Base-by-base conservation (phyloP, 2,888 invertebrate genomes). In the Drosophila nigricruria region DNA sequence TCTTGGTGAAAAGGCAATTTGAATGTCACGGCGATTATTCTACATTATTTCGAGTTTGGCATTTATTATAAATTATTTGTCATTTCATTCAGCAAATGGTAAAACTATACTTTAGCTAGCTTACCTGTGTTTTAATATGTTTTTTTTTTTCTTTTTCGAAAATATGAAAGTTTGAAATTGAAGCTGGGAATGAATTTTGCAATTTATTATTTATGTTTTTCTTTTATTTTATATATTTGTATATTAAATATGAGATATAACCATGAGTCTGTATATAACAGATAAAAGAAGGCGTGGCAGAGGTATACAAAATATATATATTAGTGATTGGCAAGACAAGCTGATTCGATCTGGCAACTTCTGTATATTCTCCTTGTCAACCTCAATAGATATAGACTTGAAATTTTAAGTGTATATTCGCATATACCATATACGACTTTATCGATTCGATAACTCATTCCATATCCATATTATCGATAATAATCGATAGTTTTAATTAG, bases 1-100 rank as follows among this genome's bases (percentile, higher is more conserved):
- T 57, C 49, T 57, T 68, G 54, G 59, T 40, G 65, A 52, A 52
- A 36, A 50, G 40, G 30, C 63, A 56, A 63, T 59, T 30, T 50
- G 40, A 56, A 56, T 63, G 43, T 45, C 64, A 59, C 38, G 58
- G 72, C 54, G 50, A 70, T 70, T 62, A 49, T 42, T 16, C 10
- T 14, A 47, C 18, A 58, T 47, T 16, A 42, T 32, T 53, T 53
- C 20, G 25, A 25, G 12, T 38, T 53, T 25, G 36, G 12, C 25
- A 36, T 38, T 53, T 38, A 25, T 34, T 38, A 25, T 10, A 16
- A 36, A 34, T 32, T 49, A 49, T 49, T 49, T 49, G 49, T 49
- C 49, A 30, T 30, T 49, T 30, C 49, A 49, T 49, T 10, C 20
- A 20, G 20, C 18, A 30, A 30, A 32, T 34, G 50, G 50, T 20